phyloP scores from a whole-genome alignment of 2,113 vertebrate species.

The Neopipo cinnamomea region DNA sequence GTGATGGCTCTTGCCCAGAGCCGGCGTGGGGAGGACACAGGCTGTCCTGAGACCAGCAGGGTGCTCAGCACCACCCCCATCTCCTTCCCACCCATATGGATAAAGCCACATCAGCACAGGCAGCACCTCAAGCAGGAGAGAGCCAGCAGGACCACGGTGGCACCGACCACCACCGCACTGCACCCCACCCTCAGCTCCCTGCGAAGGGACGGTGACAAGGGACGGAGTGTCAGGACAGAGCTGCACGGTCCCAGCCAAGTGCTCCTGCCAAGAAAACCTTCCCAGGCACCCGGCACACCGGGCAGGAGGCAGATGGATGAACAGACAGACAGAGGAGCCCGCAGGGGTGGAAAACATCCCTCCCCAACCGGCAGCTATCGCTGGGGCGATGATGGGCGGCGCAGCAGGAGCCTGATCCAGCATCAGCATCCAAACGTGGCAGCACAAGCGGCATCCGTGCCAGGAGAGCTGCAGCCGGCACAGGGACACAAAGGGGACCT shows the following conservation, averaged over 20 bases:
- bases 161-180: neutral
- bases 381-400: rapidly evolving
- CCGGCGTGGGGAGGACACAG: rapidly evolving
- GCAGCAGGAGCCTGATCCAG: neutral
- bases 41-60: neutral
- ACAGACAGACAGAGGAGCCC: neutral
- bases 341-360: neutral
- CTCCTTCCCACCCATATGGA: rapidly evolving
- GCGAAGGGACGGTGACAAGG: rapidly evolving
- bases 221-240: neutral
- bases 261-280: neutral
- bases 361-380: rapidly evolving
- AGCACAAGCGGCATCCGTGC: neutral
- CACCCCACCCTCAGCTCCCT: neutral
- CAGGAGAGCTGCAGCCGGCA: neutral
- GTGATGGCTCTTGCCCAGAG: neutral
- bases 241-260: rapidly evolving
- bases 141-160: neutral
- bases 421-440: neutral
- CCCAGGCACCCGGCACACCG: neutral
- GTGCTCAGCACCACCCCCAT: neutral
- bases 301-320: neutral
- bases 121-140: neutral
- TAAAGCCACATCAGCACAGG: neutral
- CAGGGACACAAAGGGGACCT: neutral